These are phyloP conservation scores for Acropora tenuis DNA, from an alignment of 64 coral and sea anemone genomes.

Conservation along the genomic window DNA sequence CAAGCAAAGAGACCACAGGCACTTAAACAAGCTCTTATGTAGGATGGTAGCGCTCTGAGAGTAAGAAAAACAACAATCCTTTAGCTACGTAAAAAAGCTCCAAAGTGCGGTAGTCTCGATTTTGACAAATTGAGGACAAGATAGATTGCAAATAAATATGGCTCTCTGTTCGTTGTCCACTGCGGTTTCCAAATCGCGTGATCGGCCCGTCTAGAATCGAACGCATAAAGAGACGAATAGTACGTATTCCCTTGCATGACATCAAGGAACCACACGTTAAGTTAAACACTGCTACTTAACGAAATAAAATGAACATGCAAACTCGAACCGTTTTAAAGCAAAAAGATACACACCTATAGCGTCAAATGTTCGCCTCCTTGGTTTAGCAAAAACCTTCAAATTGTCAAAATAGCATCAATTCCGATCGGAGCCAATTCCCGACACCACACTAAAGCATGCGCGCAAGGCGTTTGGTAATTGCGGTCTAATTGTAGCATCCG, in stretches of 20 bases:
- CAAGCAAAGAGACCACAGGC: slow-evolving; percentile 2
- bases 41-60: neutral
- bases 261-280: neutral
- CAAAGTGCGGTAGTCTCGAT: neutral
- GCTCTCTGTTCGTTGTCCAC: neutral
- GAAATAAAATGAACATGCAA: neutral
- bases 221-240: neutral
- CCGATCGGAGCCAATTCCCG: neutral
- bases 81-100: neutral
- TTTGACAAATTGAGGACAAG: neutral
- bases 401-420: neutral
- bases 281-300: neutral
- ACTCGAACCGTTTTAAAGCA: neutral
- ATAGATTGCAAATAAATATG: neutral
- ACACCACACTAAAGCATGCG: too few relatives aligned
- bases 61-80: neutral
- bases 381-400: neutral
- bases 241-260: too few relatives aligned
- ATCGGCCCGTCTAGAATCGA: neutral
- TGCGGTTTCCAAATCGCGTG: slow-evolving; percentile 3
- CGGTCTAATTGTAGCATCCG: neutral
- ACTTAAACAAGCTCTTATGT: slow-evolving; percentile 10
- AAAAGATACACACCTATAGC: neutral
- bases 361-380: neutral
- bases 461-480: neutral